Evolutionary conservation across 2,797 vertebrate species (phyloP).

Genomic region (Tamandua tetradactyla): DNA sequence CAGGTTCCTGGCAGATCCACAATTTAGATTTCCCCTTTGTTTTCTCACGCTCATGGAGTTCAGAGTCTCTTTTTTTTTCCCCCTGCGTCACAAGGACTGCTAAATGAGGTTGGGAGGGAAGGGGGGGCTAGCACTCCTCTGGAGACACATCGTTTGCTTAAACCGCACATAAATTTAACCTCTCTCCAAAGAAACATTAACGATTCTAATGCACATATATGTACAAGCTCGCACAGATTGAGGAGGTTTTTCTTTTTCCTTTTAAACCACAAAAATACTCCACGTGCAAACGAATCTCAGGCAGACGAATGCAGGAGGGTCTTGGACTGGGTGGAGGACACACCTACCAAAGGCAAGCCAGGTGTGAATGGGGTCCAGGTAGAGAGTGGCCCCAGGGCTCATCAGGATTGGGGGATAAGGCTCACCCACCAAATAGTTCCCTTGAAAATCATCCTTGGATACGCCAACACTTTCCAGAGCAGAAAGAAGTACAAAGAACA

Average conservation of each 20-base stretch:
- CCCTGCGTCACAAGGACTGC: constrained; percentile 63
- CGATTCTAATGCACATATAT: constrained; percentile 40
- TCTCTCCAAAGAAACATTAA: constrained; percentile 70
- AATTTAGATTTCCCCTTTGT: constrained; percentile 74
- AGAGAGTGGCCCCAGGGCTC: neutral
- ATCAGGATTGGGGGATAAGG: neutral
- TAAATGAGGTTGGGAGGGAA: constrained; percentile 35
- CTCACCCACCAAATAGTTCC: neutral
- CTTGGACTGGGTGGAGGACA: neutral
- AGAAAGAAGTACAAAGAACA: neutral
- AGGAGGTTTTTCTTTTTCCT: neutral
- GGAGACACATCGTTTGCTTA: constrained; percentile 62
- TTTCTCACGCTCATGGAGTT: constrained; percentile 73
- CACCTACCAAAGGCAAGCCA: accelerated
- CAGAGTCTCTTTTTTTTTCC: constrained; percentile 10
- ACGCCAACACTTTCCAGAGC: neutral
- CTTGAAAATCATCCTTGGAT: neutral
- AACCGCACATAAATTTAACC: constrained; percentile 75
- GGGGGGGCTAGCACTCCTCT: constrained; percentile 20
- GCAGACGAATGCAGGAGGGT: neutral
- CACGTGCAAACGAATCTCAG: neutral
- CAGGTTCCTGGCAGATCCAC: constrained; percentile 78
- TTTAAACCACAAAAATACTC: constrained; percentile 38
- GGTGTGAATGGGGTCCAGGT: neutral
- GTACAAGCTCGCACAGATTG: neutral